Evolutionary conservation across 2,888 invertebrate genomes (phyloP).

Genomic region (Zeuzera pyrina): DNA sequence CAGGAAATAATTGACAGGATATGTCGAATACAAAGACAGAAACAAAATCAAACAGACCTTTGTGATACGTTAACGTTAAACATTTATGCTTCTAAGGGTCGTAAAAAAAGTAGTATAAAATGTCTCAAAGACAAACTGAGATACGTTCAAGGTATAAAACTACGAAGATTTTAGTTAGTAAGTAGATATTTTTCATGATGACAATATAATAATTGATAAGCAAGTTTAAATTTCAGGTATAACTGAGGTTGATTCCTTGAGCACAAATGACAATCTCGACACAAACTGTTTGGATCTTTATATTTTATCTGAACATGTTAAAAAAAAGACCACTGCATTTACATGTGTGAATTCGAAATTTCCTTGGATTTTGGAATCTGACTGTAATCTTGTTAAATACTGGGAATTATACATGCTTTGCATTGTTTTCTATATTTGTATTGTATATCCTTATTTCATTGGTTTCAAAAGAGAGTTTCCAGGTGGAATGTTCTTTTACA

Average conservation of each 20-base stretch:
- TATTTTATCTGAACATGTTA: constrained; percentile 57
- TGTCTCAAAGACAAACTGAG: constrained; percentile 61
- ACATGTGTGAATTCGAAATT: constrained; percentile 49
- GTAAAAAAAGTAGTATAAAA: constrained; percentile 62
- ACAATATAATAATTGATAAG: neutral
- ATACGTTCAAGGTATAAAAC: constrained; percentile 46
- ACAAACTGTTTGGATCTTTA: constrained; percentile 56
- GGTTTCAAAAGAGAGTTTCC: constrained; percentile 54
- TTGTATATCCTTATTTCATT: constrained; percentile 64
- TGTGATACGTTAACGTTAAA: constrained; percentile 38
- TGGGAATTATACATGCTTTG: constrained; percentile 62
- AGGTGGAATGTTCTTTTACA: constrained; percentile 40
- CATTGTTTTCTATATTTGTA: constrained; percentile 49
- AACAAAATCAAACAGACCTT: constrained; percentile 23
- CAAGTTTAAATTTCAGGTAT: constrained; percentile 27
- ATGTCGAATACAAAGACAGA: constrained; percentile 29
- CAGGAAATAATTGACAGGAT: constrained; percentile 45
- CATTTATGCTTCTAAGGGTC: constrained; percentile 57
- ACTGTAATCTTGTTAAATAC: constrained; percentile 52
- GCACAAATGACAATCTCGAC: constrained; percentile 45
- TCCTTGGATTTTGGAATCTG: constrained; percentile 63
- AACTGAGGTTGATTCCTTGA: constrained; percentile 37
- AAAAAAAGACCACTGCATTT: constrained; percentile 43
- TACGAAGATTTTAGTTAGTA: neutral
- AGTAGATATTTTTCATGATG: neutral